Evolutionary conservation across 2,888 invertebrate species (phyloP).

Genomic region (Achlya flavicornis): DNA sequence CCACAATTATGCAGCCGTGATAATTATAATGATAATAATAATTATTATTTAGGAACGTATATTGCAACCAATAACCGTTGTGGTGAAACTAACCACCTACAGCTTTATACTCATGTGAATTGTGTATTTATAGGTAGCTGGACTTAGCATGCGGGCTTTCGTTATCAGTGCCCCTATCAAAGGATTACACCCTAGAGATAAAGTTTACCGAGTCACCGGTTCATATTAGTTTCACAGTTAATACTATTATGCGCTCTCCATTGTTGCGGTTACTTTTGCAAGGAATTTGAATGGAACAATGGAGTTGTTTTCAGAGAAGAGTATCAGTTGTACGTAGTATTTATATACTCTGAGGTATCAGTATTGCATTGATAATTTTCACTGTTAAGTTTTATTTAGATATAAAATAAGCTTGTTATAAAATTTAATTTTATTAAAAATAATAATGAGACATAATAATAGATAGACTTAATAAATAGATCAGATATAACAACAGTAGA

Average conservation of each 20-base stretch:
- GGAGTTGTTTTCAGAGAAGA: neutral
- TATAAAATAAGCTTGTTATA: no score
- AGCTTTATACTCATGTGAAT: neutral
- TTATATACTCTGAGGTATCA: no score
- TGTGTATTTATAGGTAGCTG: neutral
- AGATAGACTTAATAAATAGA: no score
- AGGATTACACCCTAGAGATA: conserved; percentile 6
- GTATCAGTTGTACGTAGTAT: no score
- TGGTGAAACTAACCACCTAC: neutral
- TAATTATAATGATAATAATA: neutral
- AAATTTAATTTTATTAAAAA: no score
- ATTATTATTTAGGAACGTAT: conserved; percentile 27
- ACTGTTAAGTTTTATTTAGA: neutral
- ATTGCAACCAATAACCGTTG: conserved; percentile 10
- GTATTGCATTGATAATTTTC: neutral
- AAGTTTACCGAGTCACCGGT: conserved; percentile 4
- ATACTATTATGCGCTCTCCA: neutral
- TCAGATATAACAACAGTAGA: no score
- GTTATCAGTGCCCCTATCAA: conserved; percentile 4
- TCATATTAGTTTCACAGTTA: conserved; percentile 6
- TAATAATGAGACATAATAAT: no score
- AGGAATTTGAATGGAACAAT: neutral
- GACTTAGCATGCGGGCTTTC: neutral
- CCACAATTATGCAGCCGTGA: neutral
- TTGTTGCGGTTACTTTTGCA: neutral